A percentile compares a stretch with the other conserved stretches of the same genome.
Conservation (phyloP, 2,888 invertebrate genomes). For the Lacanobia oleracea region DNA sequence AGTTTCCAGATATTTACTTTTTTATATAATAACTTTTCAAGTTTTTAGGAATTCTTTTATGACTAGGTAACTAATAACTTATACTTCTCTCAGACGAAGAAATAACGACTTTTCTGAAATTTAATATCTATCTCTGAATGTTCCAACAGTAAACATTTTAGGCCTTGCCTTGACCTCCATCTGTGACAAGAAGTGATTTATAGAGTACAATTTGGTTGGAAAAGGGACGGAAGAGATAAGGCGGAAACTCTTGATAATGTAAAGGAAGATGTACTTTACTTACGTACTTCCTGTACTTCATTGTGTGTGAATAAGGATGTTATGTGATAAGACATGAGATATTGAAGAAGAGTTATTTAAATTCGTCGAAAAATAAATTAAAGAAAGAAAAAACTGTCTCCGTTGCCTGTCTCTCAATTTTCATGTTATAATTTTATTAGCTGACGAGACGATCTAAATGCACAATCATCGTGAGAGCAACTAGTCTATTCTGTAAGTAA, state of each 20-base stretch:
- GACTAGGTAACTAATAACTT: neutral
- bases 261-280: conserved; percentile 20
- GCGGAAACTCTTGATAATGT: conserved; percentile 40
- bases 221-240: conserved; percentile 22
- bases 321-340: neutral
- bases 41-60: neutral
- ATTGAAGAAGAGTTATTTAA: neutral
- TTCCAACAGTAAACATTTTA: conserved; percentile 18
- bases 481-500: too few species aligned
- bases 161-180: conserved; percentile 14
- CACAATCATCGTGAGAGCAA: too few species aligned
- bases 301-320: neutral
- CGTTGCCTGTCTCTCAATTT: too few species aligned
- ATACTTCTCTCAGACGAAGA: neutral
- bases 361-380: too few species aligned
- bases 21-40: too few species aligned
- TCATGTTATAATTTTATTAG: too few species aligned
- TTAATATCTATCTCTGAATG: conserved; percentile 6
- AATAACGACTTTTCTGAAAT: neutral
- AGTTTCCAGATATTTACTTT: neutral
- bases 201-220: conserved; percentile 24
- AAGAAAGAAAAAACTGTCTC: too few species aligned
- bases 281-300: neutral
- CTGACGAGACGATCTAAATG: too few species aligned
- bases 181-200: conserved; percentile 37